A percentile compares a stretch with the other conserved stretches of the same genome.
These are phyloP conservation scores for Vulpes vulpes DNA, from an alignment of 2,113 vertebrate genomes.

Conservation along the genomic window DNA sequence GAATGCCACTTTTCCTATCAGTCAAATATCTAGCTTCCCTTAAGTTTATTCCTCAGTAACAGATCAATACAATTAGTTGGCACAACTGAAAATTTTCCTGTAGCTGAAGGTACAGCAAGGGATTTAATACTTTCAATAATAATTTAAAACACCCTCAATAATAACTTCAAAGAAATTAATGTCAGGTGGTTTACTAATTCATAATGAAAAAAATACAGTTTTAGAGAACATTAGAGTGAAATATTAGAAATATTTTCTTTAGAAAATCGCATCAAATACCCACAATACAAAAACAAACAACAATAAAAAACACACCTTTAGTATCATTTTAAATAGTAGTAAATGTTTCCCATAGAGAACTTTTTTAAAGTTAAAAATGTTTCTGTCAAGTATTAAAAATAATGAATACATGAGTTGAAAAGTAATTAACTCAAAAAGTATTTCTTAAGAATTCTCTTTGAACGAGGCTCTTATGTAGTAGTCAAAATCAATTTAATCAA, in stretches of 20 bases:
- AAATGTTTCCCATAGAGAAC: not conserved
- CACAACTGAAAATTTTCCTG: not conserved
- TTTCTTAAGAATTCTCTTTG: not conserved
- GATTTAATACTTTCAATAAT: not conserved
- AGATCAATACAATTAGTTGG: slow-evolving; percentile 23
- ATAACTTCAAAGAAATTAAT: slow-evolving; percentile 16
- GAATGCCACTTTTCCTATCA: not conserved
- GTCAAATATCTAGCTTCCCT: not conserved
- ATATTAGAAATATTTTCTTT: not conserved
- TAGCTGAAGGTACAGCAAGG: not conserved
- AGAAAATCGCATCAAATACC: not conserved
- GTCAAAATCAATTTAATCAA: not conserved
- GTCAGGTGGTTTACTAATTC: not conserved
- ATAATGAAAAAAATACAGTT: not conserved
- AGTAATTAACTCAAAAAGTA: not conserved
- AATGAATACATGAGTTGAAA: not conserved
- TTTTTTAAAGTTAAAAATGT: not conserved
- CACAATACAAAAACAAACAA: not conserved
- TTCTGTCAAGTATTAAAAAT: slow-evolving; percentile 5
- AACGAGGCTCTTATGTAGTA: not conserved
- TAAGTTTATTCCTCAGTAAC: not conserved
- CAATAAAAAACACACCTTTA: not conserved
- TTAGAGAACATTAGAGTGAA: not conserved
- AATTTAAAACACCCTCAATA: not conserved
- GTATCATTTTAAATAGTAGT: not conserved